A percentile compares a stretch with the other conserved stretches of the same genome.
Conservation (phyloP, 2,888 invertebrate species). For the Tipula confusa region DNA sequence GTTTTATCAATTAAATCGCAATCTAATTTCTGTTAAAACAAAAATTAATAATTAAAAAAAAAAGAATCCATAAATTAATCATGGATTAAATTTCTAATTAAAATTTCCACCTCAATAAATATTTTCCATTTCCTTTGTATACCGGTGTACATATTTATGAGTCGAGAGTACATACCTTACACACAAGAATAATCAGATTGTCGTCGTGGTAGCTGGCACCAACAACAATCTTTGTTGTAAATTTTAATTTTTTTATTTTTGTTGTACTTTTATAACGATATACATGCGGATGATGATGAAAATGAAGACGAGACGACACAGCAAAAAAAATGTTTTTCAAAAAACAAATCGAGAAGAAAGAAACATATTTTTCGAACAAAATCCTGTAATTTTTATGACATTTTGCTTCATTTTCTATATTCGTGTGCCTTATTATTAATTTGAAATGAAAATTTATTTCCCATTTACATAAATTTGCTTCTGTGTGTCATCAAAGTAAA, state of each 20-base stretch:
- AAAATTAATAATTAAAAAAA: neutral
- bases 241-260: neutral
- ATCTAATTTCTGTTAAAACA: conserved; percentile 25
- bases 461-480: conserved; percentile 9
- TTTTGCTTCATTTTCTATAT: neutral
- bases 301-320: neutral
- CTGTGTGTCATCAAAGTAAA: neutral
- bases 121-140: neutral
- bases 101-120: conserved; percentile 16
- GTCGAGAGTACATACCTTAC: neutral
- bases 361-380: neutral
- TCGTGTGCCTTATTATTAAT: conserved; percentile 3
- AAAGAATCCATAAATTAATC: conserved; percentile 6
- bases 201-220: neutral
- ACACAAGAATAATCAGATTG: neutral
- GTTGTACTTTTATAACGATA: neutral
- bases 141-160: neutral
- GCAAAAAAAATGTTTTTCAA: neutral
- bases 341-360: neutral
- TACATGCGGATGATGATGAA: neutral
- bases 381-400: neutral
- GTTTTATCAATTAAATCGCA: neutral
- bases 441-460: neutral
- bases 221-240: neutral
- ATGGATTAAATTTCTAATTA: conserved; percentile 6